Evolutionary conservation across 2,888 invertebrate genomes (phyloP), one percentile per base, ranked within the genome.

Genomic region (Petrophora chlorosata): DNA sequence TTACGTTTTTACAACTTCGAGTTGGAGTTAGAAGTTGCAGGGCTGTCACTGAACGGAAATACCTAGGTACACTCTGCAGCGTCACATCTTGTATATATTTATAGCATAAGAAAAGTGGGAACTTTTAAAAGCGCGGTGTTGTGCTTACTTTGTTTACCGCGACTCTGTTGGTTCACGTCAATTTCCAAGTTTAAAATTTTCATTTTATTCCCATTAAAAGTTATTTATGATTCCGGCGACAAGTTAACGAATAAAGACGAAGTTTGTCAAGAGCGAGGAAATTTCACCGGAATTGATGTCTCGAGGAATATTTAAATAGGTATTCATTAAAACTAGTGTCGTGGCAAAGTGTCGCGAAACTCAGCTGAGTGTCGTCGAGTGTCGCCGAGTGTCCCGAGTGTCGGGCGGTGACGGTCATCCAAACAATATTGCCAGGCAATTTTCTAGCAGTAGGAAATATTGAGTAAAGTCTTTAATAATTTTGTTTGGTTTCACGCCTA

Each of bases 251-350:
- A 67, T 60, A 61, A 63, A 64, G 54, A 53, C 45, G 30, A 65
- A 70, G 54, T 64, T 63, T 50, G 41, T 52, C 26, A 3, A 32
- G 39, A 33, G 39, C 32, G 14, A 5, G 50, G 35, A 56, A 55
- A 54, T 54, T 63, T 54, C 41, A 41, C 38, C 34, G 36, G 34
- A 57, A 67, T 61, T 56, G 59, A 61, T 61, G 65, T 60, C 49
- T 53, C 53, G 46, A 50, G 39, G 41, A 59, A 56, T 48, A 51
- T 59, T 65, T 68, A 66, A 68, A 65, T 65, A 69, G 66, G 67
- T 52, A 70, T 70, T 62, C 60, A 65, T 63, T 62, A 61, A 64
- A 64, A 65, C 59, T 67, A 65, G 56, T 59, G 48, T 49, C 35
- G 32, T 12, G 19, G 28, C 19, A 10, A 14, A 16, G 44, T 15